Percentiles rank a stretch among this genome's conserved stretches.
Conservation (phyloP, 2,888 invertebrate genomes). For the Nephrotoma appendiculata region DNA sequence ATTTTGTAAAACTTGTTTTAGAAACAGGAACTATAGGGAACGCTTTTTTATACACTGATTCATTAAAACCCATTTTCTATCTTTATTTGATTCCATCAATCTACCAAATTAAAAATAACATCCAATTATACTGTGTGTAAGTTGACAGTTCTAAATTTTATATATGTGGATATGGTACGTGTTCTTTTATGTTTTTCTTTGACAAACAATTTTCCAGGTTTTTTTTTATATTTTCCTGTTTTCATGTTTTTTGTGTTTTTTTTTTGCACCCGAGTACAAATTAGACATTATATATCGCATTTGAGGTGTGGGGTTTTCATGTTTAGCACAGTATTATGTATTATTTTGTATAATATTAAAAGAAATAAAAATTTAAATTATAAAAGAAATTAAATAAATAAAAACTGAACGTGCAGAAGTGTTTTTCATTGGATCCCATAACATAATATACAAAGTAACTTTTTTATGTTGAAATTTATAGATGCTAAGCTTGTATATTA, state of each 20-base stretch:
- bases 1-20: neutral
- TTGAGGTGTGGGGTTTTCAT: neutral
- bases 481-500: too few relatives aligned
- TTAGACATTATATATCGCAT: neutral
- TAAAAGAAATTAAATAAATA: neutral
- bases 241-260: neutral
- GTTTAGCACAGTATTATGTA: neutral
- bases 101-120: neutral
- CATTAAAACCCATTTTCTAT: neutral
- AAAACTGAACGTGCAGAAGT: neutral
- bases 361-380: neutral
- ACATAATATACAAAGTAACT: neutral
- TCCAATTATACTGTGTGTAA: neutral
- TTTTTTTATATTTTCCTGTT: neutral
- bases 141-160: neutral
- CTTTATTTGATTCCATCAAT: neutral
- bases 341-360: neutral
- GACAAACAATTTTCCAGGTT: neutral
- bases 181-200: neutral
- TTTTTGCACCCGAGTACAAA: neutral
- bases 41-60: neutral
- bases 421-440: neutral
- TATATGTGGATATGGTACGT: neutral
- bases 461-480: too few relatives aligned
- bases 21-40: neutral